Evolutionary conservation across 2,113 vertebrate genomes (phyloP), one percentile per base, ranked within the genome.

Genomic region (Pithys albifrons): DNA sequence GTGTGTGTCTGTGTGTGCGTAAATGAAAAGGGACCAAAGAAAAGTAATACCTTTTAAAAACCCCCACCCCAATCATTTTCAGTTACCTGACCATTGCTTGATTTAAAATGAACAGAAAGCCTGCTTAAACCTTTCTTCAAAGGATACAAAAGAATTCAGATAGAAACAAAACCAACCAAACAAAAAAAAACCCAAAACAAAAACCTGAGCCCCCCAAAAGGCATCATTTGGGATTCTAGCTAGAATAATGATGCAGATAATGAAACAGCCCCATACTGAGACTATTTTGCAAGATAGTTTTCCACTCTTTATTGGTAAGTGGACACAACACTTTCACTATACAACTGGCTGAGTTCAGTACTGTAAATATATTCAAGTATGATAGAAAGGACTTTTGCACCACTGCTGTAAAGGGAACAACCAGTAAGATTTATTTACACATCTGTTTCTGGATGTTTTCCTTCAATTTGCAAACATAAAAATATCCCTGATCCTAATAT

Each of bases 401-500:
- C 31, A 45, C 28, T 41, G n/a, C 41, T 75, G 27, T 52, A 76
- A 79, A 92, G 43, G 4, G 87, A 94, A 92, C 49, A 84, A 89
- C 12, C 18, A 24, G 25, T 46, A 73, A 89, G 62, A 85, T 89
- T 85, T 91, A 73, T 75, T 89, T 79, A 69, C 2, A 12, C 48
- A 65, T 93, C 71, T 85, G 62, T 83, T 95, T 75, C 66, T 82
- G 31, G 12, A 41, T 58, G 58, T 72, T 87, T 89, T 85, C 37
- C 64, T 55, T 93, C 71, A 89, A 79, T 91, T 62, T 89, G 64
- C 31, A 91, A 93, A 87, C 43, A 76, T 35, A 94, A 72, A 10
- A 35, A 52, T 88, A 85, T 54, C 13, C 45, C 39, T 69, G 41
- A 39, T 76, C 33, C 59, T 88, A 85, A 81, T 48, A 65, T 23